Percentiles rank a stretch among this genome's conserved stretches.
phyloP scores from a whole-genome alignment of 2,113 vertebrate species.

The Carassius carassius region DNA sequence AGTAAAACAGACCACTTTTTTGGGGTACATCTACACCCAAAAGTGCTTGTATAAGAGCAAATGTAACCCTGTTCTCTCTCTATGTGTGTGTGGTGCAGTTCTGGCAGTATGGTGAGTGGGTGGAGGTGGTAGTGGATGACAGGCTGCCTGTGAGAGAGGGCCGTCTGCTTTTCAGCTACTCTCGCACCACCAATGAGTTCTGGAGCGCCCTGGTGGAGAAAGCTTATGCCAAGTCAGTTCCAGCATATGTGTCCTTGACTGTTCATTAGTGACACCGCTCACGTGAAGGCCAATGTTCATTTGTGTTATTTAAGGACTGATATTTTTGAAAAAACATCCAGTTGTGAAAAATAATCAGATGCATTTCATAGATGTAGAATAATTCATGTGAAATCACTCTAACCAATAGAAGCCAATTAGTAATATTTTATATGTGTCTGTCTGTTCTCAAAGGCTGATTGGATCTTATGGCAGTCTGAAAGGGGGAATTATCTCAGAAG shows the following conservation, averaged over 20 bases:
- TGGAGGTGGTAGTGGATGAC: slow-evolving; percentile 84
- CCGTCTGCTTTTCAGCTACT: slow-evolving; percentile 81
- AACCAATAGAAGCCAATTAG: not conserved
- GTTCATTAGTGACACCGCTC: slow-evolving; percentile 31
- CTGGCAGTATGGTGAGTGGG: slow-evolving; percentile 86
- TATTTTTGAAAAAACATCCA: slow-evolving; percentile 6
- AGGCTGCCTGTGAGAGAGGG: slow-evolving; percentile 74
- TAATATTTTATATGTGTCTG: slow-evolving; percentile 25
- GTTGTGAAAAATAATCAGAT: not conserved
- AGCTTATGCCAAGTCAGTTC: slow-evolving; percentile 82
- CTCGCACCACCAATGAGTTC: slow-evolving; percentile 76
- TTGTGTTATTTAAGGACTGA: not conserved
- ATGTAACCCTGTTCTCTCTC: not conserved
- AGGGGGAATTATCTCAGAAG: slow-evolving; percentile 81
- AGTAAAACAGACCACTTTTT: not conserved
- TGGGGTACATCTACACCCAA: no score
- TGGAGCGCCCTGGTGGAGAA: slow-evolving; percentile 85
- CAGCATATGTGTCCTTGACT: slow-evolving; percentile 71
- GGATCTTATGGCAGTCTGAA: slow-evolving; percentile 78
- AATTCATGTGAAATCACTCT: not conserved
- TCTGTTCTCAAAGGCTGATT: slow-evolving; percentile 67
- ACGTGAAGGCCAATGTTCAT: not conserved
- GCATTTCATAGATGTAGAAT: not conserved
- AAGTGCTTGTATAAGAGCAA: not conserved
- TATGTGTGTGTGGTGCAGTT: slow-evolving; percentile 65